Percentiles rank a stretch among this genome's conserved stretches.
Conservation (phyloP, 2,888 invertebrate genomes). For the Diogma glabrata region DNA sequence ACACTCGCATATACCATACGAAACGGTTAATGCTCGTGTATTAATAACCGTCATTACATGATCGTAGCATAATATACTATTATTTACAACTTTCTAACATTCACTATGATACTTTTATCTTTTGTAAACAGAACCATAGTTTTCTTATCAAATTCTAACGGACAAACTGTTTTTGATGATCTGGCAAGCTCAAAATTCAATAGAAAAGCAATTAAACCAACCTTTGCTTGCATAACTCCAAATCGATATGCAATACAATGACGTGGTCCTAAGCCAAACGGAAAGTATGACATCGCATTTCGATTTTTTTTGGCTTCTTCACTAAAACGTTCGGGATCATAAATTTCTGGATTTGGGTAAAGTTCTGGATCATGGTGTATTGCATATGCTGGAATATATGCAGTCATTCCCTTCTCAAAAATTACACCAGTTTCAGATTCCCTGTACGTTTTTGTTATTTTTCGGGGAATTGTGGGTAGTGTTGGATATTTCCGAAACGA, state of each 20-base stretch:
- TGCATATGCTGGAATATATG: slow-evolving; percentile 33
- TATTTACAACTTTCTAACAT: too few relatives aligned
- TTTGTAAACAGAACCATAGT: too few relatives aligned
- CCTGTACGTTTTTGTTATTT: slow-evolving; percentile 31
- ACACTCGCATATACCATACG: too few relatives aligned
- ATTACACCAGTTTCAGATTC: slow-evolving; percentile 28
- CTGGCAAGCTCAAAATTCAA: background rate
- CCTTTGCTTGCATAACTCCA: background rate
- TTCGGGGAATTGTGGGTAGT: slow-evolving; percentile 31
- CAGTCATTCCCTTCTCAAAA: slow-evolving; percentile 31
- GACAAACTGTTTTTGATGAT: too few relatives aligned
- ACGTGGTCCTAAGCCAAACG: slow-evolving; percentile 15
- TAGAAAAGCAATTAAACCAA: background rate
- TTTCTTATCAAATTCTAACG: too few relatives aligned
- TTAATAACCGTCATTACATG: too few relatives aligned
- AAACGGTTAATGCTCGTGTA: too few relatives aligned
- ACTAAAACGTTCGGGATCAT: slow-evolving; percentile 35
- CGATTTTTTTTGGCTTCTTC: slow-evolving; percentile 13
- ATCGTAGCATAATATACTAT: too few relatives aligned
- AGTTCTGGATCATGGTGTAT: slow-evolving; percentile 36
- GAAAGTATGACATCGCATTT: slow-evolving; percentile 22
- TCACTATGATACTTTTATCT: too few relatives aligned
- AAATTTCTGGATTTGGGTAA: slow-evolving; percentile 35
- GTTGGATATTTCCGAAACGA: slow-evolving; percentile 37
- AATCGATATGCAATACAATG: background rate